A percentile compares a stretch with the other conserved stretches of the same genome.
These are phyloP conservation scores for Mantis religiosa DNA, from an alignment of 2,888 invertebrate species.

Conservation along the genomic window DNA sequence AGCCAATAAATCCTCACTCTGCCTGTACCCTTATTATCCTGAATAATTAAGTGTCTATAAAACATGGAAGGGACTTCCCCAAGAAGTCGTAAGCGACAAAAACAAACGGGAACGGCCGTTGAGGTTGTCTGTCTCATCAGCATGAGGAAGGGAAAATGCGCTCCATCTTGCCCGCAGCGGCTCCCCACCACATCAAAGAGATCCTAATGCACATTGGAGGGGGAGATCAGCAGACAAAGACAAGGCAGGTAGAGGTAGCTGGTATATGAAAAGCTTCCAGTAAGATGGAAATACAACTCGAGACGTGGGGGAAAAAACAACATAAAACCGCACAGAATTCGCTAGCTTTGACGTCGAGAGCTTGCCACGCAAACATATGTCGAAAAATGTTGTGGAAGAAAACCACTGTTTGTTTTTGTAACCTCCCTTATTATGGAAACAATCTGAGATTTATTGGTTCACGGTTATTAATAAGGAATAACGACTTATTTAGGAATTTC, in stretches of 20 bases:
- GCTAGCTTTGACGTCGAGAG: too few relatives aligned
- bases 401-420: too few relatives aligned
- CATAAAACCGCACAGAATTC: too few relatives aligned
- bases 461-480: too few relatives aligned
- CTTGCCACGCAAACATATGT: too few relatives aligned
- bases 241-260: not conserved
- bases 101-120: not conserved
- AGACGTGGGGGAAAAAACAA: not conserved
- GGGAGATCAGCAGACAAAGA: not conserved
- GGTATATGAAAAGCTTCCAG: not conserved
- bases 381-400: too few relatives aligned
- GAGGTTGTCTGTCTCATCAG: not conserved
- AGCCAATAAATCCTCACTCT: too few relatives aligned
- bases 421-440: too few relatives aligned
- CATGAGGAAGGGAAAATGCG: not conserved
- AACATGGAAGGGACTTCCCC: not conserved
- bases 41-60: not conserved
- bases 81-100: not conserved
- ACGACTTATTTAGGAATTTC: too few relatives aligned
- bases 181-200: not conserved
- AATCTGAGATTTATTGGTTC: too few relatives aligned
- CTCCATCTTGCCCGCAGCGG: not conserved
- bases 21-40: too few relatives aligned
- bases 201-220: not conserved
- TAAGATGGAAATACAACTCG: not conserved